Base-by-base conservation (phyloP, 1,140 invertebrate genomes). In the Orchesella cincta region DNA sequence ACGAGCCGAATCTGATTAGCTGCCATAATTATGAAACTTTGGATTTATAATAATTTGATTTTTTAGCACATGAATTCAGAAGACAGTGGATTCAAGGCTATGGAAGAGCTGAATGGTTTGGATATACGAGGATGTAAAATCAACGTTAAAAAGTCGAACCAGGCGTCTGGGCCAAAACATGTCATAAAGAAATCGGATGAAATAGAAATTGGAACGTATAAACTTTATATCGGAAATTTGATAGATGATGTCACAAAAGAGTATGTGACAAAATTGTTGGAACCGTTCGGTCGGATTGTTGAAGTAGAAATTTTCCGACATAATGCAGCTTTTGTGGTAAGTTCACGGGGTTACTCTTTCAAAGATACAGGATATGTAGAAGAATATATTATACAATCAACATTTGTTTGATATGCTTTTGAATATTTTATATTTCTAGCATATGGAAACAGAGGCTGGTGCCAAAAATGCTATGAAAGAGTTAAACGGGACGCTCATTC, bases 321-420 rank as follows among this genome's bases (percentile, higher is more conserved):
- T 78, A 88, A 88, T 79, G 89, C 87, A 85, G 88, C 86, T 31
- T 89, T 89, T 85, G 87, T 89, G 73, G 87, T 88, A 84, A 57
- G 54, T 20, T 8, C 39, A 46, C 20, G 20, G 39, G 8, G 39
- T 20, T 46, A 46, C 20, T 20, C 8, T 46, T 46, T 46, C 20
- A 46, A 46, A 20, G 39, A 20, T n/a, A n/a, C n/a, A n/a, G n/a
- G n/a, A n/a, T n/a, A n/a, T n/a, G n/a, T n/a, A n/a, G n/a, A n/a
- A n/a, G n/a, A n/a, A n/a, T n/a, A n/a, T n/a, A n/a, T n/a, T n/a
- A n/a, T n/a, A n/a, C n/a, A n/a, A n/a, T n/a, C n/a, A n/a, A n/a
- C n/a, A n/a, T n/a, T n/a, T n/a, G n/a, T n/a, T n/a, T 46, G 20
- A 46, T 46, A 8, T 12, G 39, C 20, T n/a, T 20, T 8, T 46